Percentiles rank a stretch among this genome's conserved stretches.
Conservation (phyloP, 2,888 invertebrate genomes). For the Notodonta dromedarius region DNA sequence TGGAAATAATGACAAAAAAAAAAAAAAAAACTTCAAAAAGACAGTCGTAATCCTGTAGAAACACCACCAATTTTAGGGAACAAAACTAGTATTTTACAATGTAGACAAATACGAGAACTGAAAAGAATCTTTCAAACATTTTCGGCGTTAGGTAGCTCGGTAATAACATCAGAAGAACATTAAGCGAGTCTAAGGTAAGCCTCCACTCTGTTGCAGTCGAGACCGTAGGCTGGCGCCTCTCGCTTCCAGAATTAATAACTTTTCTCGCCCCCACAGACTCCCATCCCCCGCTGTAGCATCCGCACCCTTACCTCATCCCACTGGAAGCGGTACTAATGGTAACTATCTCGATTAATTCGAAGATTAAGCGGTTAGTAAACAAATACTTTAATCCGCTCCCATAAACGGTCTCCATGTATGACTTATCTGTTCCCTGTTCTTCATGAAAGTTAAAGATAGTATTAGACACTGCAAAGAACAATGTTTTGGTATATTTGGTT, state of each 20-base stretch:
- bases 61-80: too few species aligned
- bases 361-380: neutral
- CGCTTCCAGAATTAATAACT: constrained; percentile 84
- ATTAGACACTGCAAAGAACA: too few species aligned
- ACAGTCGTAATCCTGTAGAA: too few species aligned
- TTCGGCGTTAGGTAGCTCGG: constrained; percentile 42
- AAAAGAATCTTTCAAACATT: constrained; percentile 20
- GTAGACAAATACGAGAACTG: neutral
- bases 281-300: constrained; percentile 32
- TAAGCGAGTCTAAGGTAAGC: constrained; percentile 79
- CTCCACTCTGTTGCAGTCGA: constrained; percentile 74
- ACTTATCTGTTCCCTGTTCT: too few species aligned
- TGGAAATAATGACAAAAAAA: too few species aligned
- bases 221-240: constrained; percentile 80
- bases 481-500: too few species aligned
- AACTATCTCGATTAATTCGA: constrained; percentile 53
- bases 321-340: constrained; percentile 48
- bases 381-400: neutral
- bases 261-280: constrained; percentile 63
- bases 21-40: too few species aligned
- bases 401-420: too few species aligned
- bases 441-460: too few species aligned
- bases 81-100: neutral
- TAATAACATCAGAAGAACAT: constrained; percentile 76
- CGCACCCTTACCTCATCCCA: constrained; percentile 45